phyloP scores from a whole-genome alignment of 1,140 invertebrate genomes.

The Acromyrmex charruanus region DNA sequence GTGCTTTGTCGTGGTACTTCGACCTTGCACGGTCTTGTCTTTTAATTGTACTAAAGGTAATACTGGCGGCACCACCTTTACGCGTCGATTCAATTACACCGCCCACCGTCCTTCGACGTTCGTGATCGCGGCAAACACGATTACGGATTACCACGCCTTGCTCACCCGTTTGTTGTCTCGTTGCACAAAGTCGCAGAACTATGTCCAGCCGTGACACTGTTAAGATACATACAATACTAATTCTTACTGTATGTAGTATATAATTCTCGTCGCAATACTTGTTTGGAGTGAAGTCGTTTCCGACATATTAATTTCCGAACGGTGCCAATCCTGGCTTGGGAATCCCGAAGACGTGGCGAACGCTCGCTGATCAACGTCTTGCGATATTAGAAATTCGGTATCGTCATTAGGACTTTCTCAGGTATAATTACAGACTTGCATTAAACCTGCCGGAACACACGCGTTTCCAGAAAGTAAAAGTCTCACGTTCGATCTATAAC shows the following conservation, averaged over 20 bases:
- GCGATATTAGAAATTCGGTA: conserved; percentile 43
- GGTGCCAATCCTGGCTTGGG: neutral
- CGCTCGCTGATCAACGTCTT: neutral
- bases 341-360: conserved; percentile 24
- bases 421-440: conserved; percentile 21
- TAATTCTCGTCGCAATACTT: neutral
- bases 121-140: neutral
- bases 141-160: conserved; percentile 19
- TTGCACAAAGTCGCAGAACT: conserved; percentile 12
- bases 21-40: conserved; percentile 63
- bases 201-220: conserved; percentile 31
- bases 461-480: conserved; percentile 20
- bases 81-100: conserved; percentile 44
- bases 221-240: neutral
- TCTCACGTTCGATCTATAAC: conserved; percentile 1
- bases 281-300: neutral
- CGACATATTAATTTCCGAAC: conserved; percentile 17
- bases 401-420: conserved; percentile 36
- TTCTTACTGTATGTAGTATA: neutral
- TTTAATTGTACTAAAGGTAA: conserved; percentile 32
- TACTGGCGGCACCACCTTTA: neutral
- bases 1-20: conserved; percentile 44
- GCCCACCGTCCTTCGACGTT: conserved; percentile 40
- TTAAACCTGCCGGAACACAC: neutral
- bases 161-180: neutral